A percentile compares a stretch with the other conserved stretches of the same genome.
Evolutionary conservation across 2,888 invertebrate genomes (phyloP).

Genomic region (Acleris sparsana): DNA sequence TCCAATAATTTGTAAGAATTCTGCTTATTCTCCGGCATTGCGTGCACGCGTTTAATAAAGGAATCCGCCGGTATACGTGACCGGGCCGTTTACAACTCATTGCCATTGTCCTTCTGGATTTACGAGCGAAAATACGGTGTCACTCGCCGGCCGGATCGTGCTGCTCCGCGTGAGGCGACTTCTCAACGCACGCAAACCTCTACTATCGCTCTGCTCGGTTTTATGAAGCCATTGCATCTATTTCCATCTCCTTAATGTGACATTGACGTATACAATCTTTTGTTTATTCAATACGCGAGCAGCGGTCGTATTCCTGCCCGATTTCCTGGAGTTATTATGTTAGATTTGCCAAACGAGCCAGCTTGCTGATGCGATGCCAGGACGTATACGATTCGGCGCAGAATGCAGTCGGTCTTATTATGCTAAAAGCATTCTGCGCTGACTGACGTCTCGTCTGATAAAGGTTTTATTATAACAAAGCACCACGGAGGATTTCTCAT

Average conservation of each 20-base stretch:
- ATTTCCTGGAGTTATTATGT: slow-evolving; percentile 18
- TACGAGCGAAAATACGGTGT: slow-evolving; percentile 52
- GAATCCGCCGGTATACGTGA: slow-evolving; percentile 55
- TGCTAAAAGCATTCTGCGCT: slow-evolving; percentile 6
- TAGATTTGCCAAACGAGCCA: slow-evolving; percentile 15
- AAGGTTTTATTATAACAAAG: not conserved
- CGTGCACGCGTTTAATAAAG: slow-evolving; percentile 47
- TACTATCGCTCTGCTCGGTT: slow-evolving; percentile 47
- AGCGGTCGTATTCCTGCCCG: slow-evolving; percentile 33
- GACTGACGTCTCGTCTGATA: not conserved
- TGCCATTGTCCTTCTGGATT: slow-evolving; percentile 51
- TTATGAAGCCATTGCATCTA: slow-evolving; percentile 55
- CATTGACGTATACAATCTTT: slow-evolving; percentile 57
- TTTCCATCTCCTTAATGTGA: slow-evolving; percentile 59
- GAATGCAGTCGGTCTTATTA: not conserved
- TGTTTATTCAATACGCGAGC: slow-evolving; percentile 50
- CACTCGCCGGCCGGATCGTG: slow-evolving; percentile 43
- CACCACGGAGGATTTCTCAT: not conserved
- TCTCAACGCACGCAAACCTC: slow-evolving; percentile 46
- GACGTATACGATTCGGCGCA: not conserved
- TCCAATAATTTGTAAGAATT: slow-evolving; percentile 8
- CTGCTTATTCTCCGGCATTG: slow-evolving; percentile 44
- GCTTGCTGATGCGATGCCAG: slow-evolving; percentile 9
- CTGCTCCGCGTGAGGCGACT: slow-evolving; percentile 60
- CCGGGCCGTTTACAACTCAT: slow-evolving; percentile 48